Percentiles rank a stretch among this genome's conserved stretches.
Evolutionary conservation across 2,888 invertebrate species (phyloP).

Genomic region (Chloroclysta siterata): DNA sequence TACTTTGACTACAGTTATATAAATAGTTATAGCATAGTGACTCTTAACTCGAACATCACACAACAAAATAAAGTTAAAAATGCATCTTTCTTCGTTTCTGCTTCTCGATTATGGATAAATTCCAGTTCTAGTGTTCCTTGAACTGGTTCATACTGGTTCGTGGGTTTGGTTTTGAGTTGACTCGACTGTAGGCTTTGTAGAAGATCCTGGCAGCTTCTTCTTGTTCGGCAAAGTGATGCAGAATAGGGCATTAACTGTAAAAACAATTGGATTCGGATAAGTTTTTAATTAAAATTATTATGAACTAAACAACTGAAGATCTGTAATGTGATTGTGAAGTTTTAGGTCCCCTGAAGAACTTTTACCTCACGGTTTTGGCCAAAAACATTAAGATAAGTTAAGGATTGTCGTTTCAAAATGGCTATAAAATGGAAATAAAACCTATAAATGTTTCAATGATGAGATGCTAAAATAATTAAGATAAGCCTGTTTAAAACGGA

Average conservation of each 20-base stretch:
- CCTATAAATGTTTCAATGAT: too few species aligned
- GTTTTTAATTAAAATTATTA: too few species aligned
- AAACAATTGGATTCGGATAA: background rate
- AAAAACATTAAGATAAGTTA: too few species aligned
- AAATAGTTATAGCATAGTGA: background rate
- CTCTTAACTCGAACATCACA: slow-evolving; percentile 5
- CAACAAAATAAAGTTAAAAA: slow-evolving; percentile 12
- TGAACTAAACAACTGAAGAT: too few species aligned
- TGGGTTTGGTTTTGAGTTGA: slow-evolving; percentile 68
- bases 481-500: too few species aligned
- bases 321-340: too few species aligned
- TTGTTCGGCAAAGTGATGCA: slow-evolving; percentile 71
- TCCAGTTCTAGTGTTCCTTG: slow-evolving; percentile 30
- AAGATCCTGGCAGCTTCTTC: slow-evolving; percentile 47
- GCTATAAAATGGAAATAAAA: too few species aligned
- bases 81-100: slow-evolving; percentile 18
- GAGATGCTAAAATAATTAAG: too few species aligned
- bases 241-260: slow-evolving; percentile 68
- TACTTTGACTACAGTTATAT: background rate
- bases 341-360: too few species aligned
- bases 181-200: slow-evolving; percentile 53
- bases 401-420: too few species aligned
- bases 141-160: slow-evolving; percentile 71
- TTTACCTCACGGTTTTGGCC: too few species aligned
- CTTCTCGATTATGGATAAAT: slow-evolving; percentile 33